Evolutionary conservation across 2,888 invertebrate species (phyloP).

Genomic region (Lepetodrilus schrolli): DNA sequence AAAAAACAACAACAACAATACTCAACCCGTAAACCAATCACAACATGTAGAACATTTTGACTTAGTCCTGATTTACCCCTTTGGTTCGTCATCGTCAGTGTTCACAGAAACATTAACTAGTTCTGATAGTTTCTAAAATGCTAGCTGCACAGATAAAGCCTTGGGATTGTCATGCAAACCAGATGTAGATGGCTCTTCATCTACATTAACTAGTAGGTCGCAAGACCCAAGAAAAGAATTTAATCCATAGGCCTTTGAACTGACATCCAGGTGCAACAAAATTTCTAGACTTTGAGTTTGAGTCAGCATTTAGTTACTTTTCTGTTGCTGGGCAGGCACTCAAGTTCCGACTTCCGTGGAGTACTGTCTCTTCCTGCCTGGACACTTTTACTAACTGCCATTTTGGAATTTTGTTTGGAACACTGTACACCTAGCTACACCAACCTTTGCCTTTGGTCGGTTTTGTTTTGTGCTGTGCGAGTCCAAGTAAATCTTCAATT

Average conservation of each 20-base stretch:
- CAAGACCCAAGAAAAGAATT: background rate
- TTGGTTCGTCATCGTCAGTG: background rate
- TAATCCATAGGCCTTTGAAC: background rate
- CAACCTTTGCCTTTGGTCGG: slow-evolving; percentile 17
- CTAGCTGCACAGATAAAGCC: background rate
- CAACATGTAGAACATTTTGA: slow-evolving; percentile 11
- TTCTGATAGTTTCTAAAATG: background rate
- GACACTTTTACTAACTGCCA: background rate
- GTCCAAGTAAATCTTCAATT: slow-evolving; percentile 14
- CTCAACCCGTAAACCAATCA: slow-evolving; percentile 4
- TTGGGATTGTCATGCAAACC: background rate
- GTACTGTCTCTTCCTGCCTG: background rate
- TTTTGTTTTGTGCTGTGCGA: slow-evolving; percentile 29
- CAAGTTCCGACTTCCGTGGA: background rate
- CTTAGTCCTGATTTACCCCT: background rate
- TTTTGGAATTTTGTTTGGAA: slow-evolving; percentile 18
- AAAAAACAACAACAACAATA: too few relatives aligned
- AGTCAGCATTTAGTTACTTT: slow-evolving; percentile 3
- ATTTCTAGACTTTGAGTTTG: slow-evolving; percentile 11
- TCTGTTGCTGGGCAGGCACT: slow-evolving; percentile 5
- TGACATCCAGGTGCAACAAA: background rate
- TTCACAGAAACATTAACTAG: background rate
- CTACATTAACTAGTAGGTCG: background rate
- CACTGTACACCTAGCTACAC: background rate
- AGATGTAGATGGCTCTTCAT: background rate